phyloP scores from a whole-genome alignment of 2,113 vertebrate species.

The Microcebus murinus region DNA sequence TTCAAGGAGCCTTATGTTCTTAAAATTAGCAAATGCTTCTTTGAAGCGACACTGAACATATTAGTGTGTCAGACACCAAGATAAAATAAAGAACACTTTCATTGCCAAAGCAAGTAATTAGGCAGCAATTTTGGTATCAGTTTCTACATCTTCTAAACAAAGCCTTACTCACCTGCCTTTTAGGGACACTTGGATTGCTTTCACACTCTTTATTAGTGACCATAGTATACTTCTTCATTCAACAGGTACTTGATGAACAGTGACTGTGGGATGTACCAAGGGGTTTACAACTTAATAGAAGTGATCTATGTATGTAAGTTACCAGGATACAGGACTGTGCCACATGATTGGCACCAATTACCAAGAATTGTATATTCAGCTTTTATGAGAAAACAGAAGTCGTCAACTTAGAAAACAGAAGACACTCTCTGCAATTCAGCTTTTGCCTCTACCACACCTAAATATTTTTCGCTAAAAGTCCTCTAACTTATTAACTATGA shows the following conservation, averaged over 20 bases:
- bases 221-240: conserved; percentile 54
- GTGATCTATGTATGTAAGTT: not conserved
- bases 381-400: conserved; percentile 53
- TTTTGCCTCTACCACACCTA: conserved; percentile 39
- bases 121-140: conserved; percentile 11
- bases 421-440: not conserved
- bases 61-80: conserved; percentile 16
- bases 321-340: not conserved
- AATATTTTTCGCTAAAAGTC: not conserved
- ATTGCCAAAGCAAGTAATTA: conserved; percentile 49
- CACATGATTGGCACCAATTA: not conserved
- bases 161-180: conserved; percentile 54
- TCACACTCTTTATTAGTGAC: conserved; percentile 49
- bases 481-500: not conserved
- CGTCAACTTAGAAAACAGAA: conserved; percentile 6
- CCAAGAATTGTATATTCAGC: not conserved
- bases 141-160: conserved; percentile 57
- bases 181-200: conserved; percentile 16
- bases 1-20: conserved; percentile 54
- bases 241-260: conserved; percentile 45
- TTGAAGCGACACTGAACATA: conserved; percentile 50
- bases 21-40: conserved; percentile 47
- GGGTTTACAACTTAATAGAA: conserved; percentile 48
- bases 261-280: conserved; percentile 53
- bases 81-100: conserved; percentile 63